Percentiles rank a stretch among this genome's conserved stretches.
phyloP scores from a whole-genome alignment of 2,113 vertebrate species.

The Poeciliopsis occidentalis region DNA sequence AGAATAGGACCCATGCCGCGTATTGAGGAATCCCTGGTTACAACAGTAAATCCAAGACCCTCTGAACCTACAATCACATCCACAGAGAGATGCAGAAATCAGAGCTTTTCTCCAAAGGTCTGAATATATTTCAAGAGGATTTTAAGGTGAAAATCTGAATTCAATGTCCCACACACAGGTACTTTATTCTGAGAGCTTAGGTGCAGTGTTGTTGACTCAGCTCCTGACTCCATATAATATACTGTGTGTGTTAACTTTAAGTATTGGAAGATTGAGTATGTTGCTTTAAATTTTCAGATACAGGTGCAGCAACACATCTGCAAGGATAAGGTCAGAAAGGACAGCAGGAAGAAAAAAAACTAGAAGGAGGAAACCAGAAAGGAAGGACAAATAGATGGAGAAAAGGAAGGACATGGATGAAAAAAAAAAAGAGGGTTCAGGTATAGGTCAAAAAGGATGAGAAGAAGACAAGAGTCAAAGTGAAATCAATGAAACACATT shows the following conservation, averaged over 20 bases:
- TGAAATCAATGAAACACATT: constrained; percentile 28
- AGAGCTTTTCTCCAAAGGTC: not conserved
- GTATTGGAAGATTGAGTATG: constrained; percentile 13
- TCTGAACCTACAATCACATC: constrained; percentile 84
- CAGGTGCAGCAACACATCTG: constrained; percentile 25
- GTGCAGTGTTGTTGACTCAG: constrained; percentile 46
- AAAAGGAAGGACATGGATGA: not conserved
- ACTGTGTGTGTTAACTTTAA: constrained; percentile 39
- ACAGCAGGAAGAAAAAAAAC: constrained; percentile 41
- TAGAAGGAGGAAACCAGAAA: not conserved
- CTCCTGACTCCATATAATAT: constrained; percentile 20
- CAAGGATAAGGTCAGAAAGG: not conserved
- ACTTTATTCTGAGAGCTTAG: constrained; percentile 18
- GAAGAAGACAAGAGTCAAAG: constrained; percentile 12
- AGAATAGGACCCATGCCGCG: constrained; percentile 94
- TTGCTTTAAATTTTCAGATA: constrained; percentile 48
- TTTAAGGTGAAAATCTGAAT: constrained; percentile 16
- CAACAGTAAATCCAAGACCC: constrained; percentile 97
- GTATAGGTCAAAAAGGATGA: constrained; percentile 41
- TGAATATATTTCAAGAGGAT: constrained; percentile 16
- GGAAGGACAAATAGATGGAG: too few species aligned
- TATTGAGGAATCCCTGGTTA: constrained; percentile 95
- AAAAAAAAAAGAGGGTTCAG: constrained; percentile 57
- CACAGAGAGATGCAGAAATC: constrained; percentile 1
- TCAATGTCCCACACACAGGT: not conserved